Percentiles rank a stretch among this genome's conserved stretches.
These are phyloP conservation scores for Dasysyrphus tricinctus DNA, from an alignment of 2,888 invertebrate species.

Conservation along the genomic window DNA sequence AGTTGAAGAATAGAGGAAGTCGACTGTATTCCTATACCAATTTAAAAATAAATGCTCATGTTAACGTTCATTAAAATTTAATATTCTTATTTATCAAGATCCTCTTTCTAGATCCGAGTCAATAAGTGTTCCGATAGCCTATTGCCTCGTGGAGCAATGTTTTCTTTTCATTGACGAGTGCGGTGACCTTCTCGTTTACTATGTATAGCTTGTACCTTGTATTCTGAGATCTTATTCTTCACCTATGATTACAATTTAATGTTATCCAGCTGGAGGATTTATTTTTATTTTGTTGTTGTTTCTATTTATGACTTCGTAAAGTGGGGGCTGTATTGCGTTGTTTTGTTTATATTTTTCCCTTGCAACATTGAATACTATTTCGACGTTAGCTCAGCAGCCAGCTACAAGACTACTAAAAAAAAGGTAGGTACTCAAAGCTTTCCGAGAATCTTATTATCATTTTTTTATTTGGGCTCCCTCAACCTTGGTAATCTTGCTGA, in stretches of 20 bases:
- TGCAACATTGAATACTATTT: background rate
- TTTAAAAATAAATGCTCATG: background rate
- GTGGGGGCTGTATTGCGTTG: background rate
- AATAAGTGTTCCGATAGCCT: constrained; percentile 10
- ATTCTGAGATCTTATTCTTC: background rate
- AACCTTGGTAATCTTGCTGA: background rate
- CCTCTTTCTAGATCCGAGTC: background rate
- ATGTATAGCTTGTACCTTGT: background rate
- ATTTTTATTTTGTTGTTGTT: background rate
- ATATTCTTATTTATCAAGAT: background rate
- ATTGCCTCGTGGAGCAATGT: background rate
- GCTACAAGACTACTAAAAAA: no score
- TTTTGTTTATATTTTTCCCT: background rate
- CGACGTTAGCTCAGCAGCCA: background rate
- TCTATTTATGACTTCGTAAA: constrained; percentile 9
- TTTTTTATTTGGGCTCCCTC: background rate
- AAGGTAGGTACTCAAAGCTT: background rate
- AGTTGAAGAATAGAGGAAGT: no score
- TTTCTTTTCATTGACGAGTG: background rate
- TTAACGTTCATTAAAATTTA: background rate
- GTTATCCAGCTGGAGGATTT: background rate
- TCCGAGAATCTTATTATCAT: background rate
- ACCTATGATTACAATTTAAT: background rate
- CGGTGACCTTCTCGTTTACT: background rate
- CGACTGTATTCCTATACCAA: no score